These are phyloP conservation scores for Origma solitaria DNA, from an alignment of 2,113 vertebrate genomes.

Conservation along the genomic window DNA sequence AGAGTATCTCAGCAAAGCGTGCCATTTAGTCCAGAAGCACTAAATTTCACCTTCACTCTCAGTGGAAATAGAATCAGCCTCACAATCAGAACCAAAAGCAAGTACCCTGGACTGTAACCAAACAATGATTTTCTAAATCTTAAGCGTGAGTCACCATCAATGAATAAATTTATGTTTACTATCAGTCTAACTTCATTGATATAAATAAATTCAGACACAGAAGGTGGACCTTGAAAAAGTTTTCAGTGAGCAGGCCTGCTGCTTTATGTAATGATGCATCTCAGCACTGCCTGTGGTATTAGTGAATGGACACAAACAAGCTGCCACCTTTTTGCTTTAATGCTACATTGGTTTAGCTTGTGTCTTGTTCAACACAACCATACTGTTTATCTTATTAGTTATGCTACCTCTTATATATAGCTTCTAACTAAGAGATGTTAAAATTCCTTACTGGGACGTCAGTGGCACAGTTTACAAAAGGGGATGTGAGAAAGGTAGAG, in stretches of 20 bases:
- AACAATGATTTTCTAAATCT: background rate
- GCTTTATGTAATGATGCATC: background rate
- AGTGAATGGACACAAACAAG: background rate
- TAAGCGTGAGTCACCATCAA: background rate
- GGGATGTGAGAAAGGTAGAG: background rate
- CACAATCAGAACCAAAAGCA: background rate
- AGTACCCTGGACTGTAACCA: background rate
- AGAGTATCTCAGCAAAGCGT: background rate
- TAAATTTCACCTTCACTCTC: background rate
- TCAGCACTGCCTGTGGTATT: accelerated
- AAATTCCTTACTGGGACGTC: background rate
- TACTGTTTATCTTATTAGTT: background rate
- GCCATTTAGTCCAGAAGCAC: background rate
- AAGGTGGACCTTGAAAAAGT: background rate
- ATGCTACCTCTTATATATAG: background rate
- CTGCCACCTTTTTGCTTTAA: background rate
- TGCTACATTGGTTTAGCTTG: background rate
- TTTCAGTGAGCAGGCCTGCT: background rate
- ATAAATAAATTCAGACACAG: background rate
- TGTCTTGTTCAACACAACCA: background rate
- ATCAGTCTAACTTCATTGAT: background rate
- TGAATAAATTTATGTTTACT: background rate
- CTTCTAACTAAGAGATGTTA: background rate
- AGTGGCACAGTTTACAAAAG: background rate
- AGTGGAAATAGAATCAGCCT: background rate